These are phyloP conservation scores for Pseudomyrmex sp. DNA, from an alignment of 1,140 invertebrate species.

Conservation along the genomic window DNA sequence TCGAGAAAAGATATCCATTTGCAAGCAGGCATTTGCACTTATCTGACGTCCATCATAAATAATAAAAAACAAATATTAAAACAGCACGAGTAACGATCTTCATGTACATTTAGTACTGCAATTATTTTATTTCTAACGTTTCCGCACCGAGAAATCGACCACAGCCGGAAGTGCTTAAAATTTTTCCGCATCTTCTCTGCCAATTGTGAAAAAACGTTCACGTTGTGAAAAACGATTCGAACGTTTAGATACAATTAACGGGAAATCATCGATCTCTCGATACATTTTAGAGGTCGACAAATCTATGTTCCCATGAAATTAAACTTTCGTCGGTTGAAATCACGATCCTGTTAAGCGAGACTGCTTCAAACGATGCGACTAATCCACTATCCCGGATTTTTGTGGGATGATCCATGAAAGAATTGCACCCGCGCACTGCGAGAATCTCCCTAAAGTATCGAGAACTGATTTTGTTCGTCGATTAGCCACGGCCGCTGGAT, in stretches of 20 bases:
- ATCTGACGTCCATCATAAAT: no score
- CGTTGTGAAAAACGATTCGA: neutral
- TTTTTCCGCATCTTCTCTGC: neutral
- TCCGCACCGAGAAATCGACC: neutral
- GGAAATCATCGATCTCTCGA: constrained; percentile 46
- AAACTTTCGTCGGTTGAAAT: constrained; percentile 20
- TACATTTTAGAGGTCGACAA: constrained; percentile 12
- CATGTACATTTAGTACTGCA: no score
- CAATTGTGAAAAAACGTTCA: neutral
- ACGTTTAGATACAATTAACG: constrained; percentile 46
- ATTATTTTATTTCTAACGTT: neutral
- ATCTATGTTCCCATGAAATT: constrained; percentile 60
- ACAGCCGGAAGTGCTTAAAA: constrained; percentile 5
- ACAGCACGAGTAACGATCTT: no score
- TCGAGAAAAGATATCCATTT: neutral
- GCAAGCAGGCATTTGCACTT: no score
- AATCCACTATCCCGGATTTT: constrained; percentile 30
- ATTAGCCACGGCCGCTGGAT: constrained; percentile 51
- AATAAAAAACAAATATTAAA: no score
- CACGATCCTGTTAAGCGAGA: constrained; percentile 58
- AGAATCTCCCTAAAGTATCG: constrained; percentile 2
- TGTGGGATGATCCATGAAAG: constrained; percentile 41
- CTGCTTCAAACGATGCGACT: constrained; percentile 56
- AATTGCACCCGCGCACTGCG: constrained; percentile 47
- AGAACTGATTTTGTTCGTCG: constrained; percentile 27